Percentiles rank a stretch among this genome's conserved stretches.
phyloP scores from a whole-genome alignment of 2,797 vertebrate species.

The Characodon lateralis region DNA sequence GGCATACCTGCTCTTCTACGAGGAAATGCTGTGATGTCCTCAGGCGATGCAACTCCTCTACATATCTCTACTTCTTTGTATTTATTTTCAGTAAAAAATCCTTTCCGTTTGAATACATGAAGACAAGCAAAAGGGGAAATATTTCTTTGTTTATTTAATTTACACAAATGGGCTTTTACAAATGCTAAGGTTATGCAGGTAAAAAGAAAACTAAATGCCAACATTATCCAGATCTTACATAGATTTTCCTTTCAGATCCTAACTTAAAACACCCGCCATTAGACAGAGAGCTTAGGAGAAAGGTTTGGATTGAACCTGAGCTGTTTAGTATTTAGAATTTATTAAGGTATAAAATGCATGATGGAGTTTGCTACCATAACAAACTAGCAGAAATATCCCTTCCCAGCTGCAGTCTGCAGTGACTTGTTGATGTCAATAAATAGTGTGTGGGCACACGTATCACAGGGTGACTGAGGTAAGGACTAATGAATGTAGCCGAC shows the following conservation, averaged over 20 bases:
- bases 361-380: conserved; percentile 37
- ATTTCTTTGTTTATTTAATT: conserved; percentile 24
- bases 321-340: conserved; percentile 16
- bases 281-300: conserved; percentile 26
- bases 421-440: conserved; percentile 52
- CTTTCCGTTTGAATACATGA: conserved; percentile 19
- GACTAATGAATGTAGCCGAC: conserved; percentile 62
- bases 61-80: conserved; percentile 27
- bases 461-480: conserved; percentile 26
- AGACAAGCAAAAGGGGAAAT: conserved; percentile 41
- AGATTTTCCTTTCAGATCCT: conserved; percentile 23
- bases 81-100: neutral
- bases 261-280: conserved; percentile 28
- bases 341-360: conserved; percentile 60
- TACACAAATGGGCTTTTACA: conserved; percentile 19
- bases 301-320: conserved; percentile 19
- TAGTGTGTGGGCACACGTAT: conserved; percentile 4
- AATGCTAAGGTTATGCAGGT: conserved; percentile 15
- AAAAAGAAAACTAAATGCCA: conserved; percentile 18
- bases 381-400: conserved; percentile 22
- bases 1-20: conserved; percentile 98
- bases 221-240: conserved; percentile 13
- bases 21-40: conserved; percentile 85
- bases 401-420: conserved; percentile 25
- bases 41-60: conserved; percentile 5